Evolutionary conservation across 2,113 vertebrate species (phyloP).

Genomic region (Verasper variegatus): DNA sequence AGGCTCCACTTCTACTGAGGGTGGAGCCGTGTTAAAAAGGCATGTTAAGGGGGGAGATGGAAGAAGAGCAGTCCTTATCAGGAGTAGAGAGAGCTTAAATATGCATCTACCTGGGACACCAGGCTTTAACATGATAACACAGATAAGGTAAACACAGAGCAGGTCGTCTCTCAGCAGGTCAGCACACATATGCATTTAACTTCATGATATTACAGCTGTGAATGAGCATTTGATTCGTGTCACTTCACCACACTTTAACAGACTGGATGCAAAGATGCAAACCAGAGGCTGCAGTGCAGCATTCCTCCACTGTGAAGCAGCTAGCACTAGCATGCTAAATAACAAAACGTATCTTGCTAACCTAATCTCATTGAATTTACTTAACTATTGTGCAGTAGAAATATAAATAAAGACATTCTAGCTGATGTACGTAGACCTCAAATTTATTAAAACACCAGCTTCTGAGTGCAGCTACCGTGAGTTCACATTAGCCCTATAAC

Average conservation of each 20-base stretch:
- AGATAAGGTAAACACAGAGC: neutral
- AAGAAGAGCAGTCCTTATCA: neutral
- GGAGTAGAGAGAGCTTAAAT: neutral
- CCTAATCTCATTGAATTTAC: neutral
- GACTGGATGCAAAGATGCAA: constrained; percentile 29
- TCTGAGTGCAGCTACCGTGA: constrained; percentile 2
- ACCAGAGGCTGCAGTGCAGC: constrained; percentile 53
- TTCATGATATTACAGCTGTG: neutral
- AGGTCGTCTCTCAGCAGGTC: neutral
- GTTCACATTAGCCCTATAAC: constrained; percentile 9
- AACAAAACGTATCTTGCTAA: constrained; percentile 10
- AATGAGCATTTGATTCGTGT: constrained; percentile 1
- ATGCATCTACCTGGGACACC: neutral
- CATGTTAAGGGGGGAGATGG: neutral
- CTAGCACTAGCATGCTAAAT: constrained; percentile 27
- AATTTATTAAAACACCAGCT: neutral
- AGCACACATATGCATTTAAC: neutral
- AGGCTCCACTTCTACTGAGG: constrained; percentile 18
- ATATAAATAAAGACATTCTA: neutral
- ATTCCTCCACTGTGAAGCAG: constrained; percentile 33
- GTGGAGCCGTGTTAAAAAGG: constrained; percentile 6
- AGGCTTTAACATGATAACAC: neutral
- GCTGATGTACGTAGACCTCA: neutral
- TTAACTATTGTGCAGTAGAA: no score
- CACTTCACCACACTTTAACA: constrained; percentile 23